These are phyloP conservation scores for Trichopria drosophilae DNA, from an alignment of 2,888 invertebrate genomes.

Conservation along the genomic window DNA sequence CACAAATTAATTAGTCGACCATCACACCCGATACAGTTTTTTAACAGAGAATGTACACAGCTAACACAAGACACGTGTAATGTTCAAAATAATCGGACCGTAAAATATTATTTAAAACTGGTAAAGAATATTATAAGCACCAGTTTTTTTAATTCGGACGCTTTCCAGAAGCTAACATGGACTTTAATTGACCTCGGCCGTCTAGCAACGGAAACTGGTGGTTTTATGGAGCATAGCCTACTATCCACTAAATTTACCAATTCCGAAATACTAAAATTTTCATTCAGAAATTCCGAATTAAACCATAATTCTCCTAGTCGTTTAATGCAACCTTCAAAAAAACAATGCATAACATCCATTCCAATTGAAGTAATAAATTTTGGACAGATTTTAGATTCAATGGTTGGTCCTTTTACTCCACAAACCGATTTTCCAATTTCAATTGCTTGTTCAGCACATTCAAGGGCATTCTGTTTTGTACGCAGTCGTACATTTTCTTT, in stretches of 20 bases:
- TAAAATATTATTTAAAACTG: conserved; percentile 30
- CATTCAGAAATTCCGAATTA: conserved; percentile 11
- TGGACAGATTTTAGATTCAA: conserved; percentile 10
- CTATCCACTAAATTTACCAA: conserved; percentile 14
- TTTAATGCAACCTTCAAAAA: conserved; percentile 24
- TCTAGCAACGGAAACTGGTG: conserved; percentile 22
- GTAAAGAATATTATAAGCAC: conserved; percentile 32
- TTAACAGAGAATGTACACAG: conserved; percentile 22
- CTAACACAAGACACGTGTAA: conserved; percentile 25
- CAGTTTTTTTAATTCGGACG: conserved; percentile 30
- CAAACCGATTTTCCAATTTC: too few relatives aligned
- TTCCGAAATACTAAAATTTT: conserved; percentile 16
- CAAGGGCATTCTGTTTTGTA: too few relatives aligned
- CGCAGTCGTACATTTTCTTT: too few relatives aligned
- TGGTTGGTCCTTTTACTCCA: conserved; percentile 25
- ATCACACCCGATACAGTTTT: conserved; percentile 20
- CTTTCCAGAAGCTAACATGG: conserved; percentile 32
- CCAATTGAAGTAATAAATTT: conserved; percentile 14
- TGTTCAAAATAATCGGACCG: conserved; percentile 27
- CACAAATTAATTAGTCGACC: conserved; percentile 13
- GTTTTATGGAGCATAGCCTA: conserved; percentile 20
- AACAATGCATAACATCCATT: conserved; percentile 26
- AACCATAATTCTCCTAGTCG: conserved; percentile 22
- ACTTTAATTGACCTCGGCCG: conserved; percentile 21
- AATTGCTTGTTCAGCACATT: too few relatives aligned